These are phyloP conservation scores for Toxonevra muliebris DNA, from an alignment of 2,888 invertebrate species.

Conservation along the genomic window DNA sequence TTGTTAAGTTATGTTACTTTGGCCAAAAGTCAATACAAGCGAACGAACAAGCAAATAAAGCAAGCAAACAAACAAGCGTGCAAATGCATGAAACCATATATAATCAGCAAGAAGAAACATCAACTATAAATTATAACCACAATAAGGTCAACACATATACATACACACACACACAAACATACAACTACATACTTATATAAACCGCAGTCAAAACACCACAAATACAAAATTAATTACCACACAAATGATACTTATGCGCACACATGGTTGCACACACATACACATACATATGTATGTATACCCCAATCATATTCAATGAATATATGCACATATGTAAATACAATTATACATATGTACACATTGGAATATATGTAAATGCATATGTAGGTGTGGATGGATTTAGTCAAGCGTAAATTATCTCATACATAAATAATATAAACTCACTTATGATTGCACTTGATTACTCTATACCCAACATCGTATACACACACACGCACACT, in stretches of 20 bases:
- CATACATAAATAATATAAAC: slow-evolving; percentile 4
- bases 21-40: slow-evolving; percentile 39
- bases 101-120: no score
- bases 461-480: no score
- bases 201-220: slow-evolving; percentile 9
- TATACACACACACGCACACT: no score
- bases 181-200: no score
- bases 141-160: no score
- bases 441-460: background rate
- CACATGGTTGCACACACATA: background rate
- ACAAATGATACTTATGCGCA: slow-evolving; percentile 7
- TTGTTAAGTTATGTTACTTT: slow-evolving; percentile 32
- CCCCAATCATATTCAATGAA: background rate
- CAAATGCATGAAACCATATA: no score
- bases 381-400: background rate
- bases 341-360: no score
- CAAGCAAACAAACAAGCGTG: slow-evolving; percentile 9
- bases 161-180: no score
- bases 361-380: background rate
- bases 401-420: background rate
- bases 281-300: slow-evolving; percentile 8
- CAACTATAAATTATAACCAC: no score
- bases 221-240: slow-evolving; percentile 32
- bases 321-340: no score
- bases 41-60: slow-evolving; percentile 4